A percentile compares a stretch with the other conserved stretches of the same genome.
phyloP scores from a whole-genome alignment of 2,888 invertebrate species.

The Chymomyza amoena region DNA sequence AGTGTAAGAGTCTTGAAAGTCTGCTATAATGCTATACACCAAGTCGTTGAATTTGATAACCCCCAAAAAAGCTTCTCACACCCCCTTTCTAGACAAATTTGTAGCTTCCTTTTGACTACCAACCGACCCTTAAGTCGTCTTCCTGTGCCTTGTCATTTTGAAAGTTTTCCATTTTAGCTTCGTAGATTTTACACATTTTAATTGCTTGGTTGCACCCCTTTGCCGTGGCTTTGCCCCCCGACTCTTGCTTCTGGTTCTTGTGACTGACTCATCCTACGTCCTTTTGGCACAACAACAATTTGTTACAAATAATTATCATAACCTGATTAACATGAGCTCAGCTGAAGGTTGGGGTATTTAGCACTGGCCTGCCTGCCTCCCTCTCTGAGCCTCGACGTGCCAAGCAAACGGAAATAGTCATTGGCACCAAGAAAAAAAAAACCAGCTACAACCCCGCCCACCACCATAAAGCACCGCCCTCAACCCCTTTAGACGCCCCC shows the following conservation, averaged over 20 bases:
- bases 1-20: neutral
- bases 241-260: conserved; percentile 20
- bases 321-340: conserved; percentile 79
- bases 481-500: neutral
- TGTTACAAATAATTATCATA: conserved; percentile 79
- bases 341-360: neutral
- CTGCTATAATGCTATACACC: neutral
- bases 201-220: conserved; percentile 49
- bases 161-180: conserved; percentile 57
- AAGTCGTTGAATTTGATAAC: neutral
- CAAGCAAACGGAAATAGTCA: conserved; percentile 51
- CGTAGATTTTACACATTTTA: conserved; percentile 66
- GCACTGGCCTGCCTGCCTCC: neutral
- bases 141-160: conserved; percentile 62
- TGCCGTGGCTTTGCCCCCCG: conserved; percentile 8
- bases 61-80: neutral
- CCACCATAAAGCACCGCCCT: neutral
- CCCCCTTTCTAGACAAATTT: neutral
- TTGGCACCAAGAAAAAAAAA: conserved; percentile 11
- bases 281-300: conserved; percentile 60
- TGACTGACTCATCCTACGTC: conserved; percentile 9
- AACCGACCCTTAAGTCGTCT: neutral
- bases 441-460: neutral
- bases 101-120: neutral
- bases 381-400: conserved; percentile 16